Evolutionary conservation across 2,797 vertebrate genomes (phyloP), one percentile per base, ranked within the genome.

Genomic region (Danio jaintianensis): DNA sequence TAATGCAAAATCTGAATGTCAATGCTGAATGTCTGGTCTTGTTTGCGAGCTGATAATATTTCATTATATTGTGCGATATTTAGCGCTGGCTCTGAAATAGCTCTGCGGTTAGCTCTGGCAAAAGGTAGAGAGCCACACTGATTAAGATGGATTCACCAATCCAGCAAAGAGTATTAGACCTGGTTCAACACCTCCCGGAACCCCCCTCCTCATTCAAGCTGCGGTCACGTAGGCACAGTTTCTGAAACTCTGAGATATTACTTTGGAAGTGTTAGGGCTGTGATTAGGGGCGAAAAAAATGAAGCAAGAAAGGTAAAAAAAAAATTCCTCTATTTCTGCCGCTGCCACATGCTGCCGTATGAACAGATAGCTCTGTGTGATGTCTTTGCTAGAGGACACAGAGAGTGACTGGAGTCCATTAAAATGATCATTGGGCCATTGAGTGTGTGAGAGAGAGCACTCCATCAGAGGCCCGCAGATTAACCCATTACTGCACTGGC

Each of bases 131-230:
- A 83, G 78, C 67, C 36, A 62, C 15, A 11, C 79, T 83, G 85
- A 86, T 86, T 86, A 86, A 86, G 85, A 86, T 85, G 81, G 85
- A 86, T 86, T 83, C 83, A 83, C 83, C 83, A 83, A 86, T 85
- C 81, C 81, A 83, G 71, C 75, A 59, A 76, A 81, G 75, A 85
- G 72, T 81, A 83, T 86, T 86, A 84, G 74, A 83, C 75, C 47
- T 10, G 78, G 48, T 84, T 45, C 55, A 53, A 59, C 66, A 66
- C 69, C 58, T 63, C 67, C 38, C 36, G n/a, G 38, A 79, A 50
- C 43, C 55, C 71, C 13, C 63, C 48, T 42, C 73, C 22, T 72
- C 75, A 67, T 75, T 76, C 42, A 72, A 48, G 53, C 66, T 69
- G 52, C 53, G 61, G 83, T 63, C 79, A 82, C 58, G n/a, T 63